Percentiles rank a stretch among this genome's conserved stretches.
Evolutionary conservation across 2,797 vertebrate genomes (phyloP).

Genomic region (Cercopithecus neglectus): DNA sequence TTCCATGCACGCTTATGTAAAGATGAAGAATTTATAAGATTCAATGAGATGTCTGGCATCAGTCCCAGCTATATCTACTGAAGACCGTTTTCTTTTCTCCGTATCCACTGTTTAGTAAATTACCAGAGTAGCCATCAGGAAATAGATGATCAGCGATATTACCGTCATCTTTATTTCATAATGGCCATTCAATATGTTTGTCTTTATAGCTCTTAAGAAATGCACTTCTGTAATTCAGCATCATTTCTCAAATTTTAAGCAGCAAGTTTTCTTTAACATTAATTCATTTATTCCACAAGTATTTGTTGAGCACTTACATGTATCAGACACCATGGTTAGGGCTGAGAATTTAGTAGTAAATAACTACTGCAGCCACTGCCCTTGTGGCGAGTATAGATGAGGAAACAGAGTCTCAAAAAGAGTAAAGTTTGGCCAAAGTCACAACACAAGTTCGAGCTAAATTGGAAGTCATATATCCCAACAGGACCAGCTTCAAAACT

Average conservation of each 20-base stretch:
- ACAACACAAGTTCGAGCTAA: not conserved
- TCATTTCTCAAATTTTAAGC: not conserved
- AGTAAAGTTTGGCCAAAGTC: not conserved
- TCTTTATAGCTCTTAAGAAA: not conserved
- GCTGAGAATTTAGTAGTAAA: not conserved
- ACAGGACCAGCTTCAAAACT: not conserved
- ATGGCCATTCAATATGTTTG: not conserved
- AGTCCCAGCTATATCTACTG: not conserved
- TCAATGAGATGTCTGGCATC: not conserved
- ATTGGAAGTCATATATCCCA: not conserved
- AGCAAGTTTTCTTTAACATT: not conserved
- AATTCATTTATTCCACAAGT: not conserved
- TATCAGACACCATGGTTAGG: not conserved
- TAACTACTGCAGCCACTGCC: not conserved
- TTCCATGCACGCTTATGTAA: not conserved
- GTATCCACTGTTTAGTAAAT: not conserved
- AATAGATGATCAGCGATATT: not conserved
- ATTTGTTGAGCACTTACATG: not conserved
- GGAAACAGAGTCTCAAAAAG: not conserved
- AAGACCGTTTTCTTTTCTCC: not conserved
- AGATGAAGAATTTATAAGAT: not conserved
- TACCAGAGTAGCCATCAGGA: not conserved
- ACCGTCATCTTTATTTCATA: not conserved
- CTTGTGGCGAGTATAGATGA: not conserved
- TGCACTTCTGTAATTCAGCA: not conserved